Conservation (phyloP, 1,140 invertebrate species). For the Philaenus spumarius region DNA sequence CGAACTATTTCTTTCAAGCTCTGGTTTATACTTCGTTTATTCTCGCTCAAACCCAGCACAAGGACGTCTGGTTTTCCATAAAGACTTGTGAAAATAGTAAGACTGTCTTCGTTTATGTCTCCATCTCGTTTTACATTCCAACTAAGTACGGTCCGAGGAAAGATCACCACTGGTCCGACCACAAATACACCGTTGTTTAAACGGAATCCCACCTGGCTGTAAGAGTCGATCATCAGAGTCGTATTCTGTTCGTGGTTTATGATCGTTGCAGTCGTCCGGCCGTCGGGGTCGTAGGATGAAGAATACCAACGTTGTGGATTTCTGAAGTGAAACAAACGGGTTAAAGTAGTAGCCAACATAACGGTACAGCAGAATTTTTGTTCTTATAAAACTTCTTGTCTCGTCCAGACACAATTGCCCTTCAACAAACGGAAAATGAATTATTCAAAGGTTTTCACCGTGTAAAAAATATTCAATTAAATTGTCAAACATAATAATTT, state of each 20-base stretch:
- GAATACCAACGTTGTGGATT: no score
- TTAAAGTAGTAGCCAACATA: no score
- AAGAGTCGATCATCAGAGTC: slow-evolving; percentile 59
- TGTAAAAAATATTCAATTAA: no score
- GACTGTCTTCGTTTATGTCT: slow-evolving; percentile 67
- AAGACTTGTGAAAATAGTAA: slow-evolving; percentile 67
- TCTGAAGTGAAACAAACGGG: no score
- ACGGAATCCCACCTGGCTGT: slow-evolving; percentile 62
- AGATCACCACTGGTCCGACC: slow-evolving; percentile 68
- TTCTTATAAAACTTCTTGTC: no score
- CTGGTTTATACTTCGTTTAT: no score
- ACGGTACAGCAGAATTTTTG: no score
- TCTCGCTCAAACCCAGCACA: slow-evolving; percentile 68
- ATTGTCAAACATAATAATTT: no score
- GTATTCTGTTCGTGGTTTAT: slow-evolving; percentile 58
- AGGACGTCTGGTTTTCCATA: slow-evolving; percentile 81
- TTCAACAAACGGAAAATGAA: no score
- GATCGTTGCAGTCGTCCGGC: slow-evolving; percentile 65
- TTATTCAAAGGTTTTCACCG: no score
- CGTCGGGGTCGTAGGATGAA: slow-evolving; percentile 68
- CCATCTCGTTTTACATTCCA: slow-evolving; percentile 65
- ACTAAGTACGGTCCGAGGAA: slow-evolving; percentile 74
- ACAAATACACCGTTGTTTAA: slow-evolving; percentile 71
- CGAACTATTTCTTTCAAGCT: slow-evolving; percentile 35
- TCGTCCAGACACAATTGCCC: no score